Evolutionary conservation across 2,113 vertebrate genomes (phyloP).

Genomic region (Chelonoidis abingdonii): DNA sequence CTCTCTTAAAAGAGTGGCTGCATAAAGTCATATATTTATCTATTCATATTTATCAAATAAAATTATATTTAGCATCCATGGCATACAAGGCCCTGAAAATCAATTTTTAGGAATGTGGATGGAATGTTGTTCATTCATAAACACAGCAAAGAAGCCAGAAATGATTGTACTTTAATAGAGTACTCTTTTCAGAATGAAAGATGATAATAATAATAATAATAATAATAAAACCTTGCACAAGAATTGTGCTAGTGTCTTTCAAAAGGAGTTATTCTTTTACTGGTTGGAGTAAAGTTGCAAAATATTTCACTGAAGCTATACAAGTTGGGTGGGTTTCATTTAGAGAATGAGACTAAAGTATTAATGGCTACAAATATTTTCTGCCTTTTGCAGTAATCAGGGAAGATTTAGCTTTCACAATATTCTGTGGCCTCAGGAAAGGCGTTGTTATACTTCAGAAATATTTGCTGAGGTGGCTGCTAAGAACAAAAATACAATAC

Average conservation of each 20-base stretch:
- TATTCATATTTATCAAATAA: not conserved
- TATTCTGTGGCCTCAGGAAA: conserved; percentile 40
- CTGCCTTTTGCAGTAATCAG: not conserved
- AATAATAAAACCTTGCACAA: not conserved
- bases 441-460: conserved; percentile 79
- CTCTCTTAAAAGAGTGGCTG: not conserved
- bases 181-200: not conserved
- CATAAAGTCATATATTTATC: not conserved
- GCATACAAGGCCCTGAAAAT: not conserved
- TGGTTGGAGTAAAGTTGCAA: not conserved
- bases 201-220: not conserved
- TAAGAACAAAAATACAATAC: conserved; percentile 12
- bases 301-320: not conserved
- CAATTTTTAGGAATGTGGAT: not conserved
- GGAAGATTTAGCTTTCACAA: conserved; percentile 8
- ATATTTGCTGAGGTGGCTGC: conserved; percentile 68
- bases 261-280: not conserved
- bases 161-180: not conserved
- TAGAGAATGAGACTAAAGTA: conserved; percentile 16
- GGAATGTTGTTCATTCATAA: not conserved
- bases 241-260: not conserved
- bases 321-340: not conserved
- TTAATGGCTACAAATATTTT: not conserved
- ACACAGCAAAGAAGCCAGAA: not conserved
- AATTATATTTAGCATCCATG: not conserved